Evolutionary conservation across 2,888 invertebrate genomes (phyloP).

Genomic region (Diarsia rubi): DNA sequence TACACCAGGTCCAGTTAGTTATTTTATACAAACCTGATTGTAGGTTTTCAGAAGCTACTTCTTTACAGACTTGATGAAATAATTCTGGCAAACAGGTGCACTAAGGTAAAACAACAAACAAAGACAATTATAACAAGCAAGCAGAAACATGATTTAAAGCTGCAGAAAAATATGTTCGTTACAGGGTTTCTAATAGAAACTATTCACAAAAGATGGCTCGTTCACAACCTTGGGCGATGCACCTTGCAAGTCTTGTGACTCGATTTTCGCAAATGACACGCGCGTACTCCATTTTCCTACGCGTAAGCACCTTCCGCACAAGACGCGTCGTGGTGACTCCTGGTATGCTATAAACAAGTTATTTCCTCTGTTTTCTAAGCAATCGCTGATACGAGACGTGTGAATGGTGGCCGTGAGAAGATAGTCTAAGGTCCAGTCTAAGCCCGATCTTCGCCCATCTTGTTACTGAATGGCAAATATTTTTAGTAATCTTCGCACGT

Average conservation of each 20-base stretch:
- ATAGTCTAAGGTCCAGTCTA: no score
- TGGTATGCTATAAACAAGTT: background rate
- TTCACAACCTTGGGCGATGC: background rate
- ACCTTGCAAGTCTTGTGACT: background rate
- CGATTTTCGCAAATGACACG: background rate
- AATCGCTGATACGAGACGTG: background rate
- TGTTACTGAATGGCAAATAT: no score
- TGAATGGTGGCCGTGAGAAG: no score
- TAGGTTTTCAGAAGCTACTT: background rate
- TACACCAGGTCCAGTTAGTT: no score
- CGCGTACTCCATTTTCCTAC: background rate
- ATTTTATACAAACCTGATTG: background rate
- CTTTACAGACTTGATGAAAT: background rate
- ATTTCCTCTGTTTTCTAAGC: background rate
- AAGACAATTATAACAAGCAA: constrained; percentile 16
- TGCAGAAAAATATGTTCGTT: constrained; percentile 12
- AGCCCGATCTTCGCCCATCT: no score
- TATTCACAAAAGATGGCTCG: background rate
- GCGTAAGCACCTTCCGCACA: background rate
- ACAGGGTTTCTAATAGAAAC: background rate
- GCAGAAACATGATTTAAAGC: background rate
- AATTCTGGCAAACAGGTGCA: background rate
- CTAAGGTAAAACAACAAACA: background rate
- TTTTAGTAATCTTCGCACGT: no score
- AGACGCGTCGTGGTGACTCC: background rate